Evolutionary conservation across 2,888 invertebrate genomes (phyloP).

Genomic region (Cheilosia urbana): DNA sequence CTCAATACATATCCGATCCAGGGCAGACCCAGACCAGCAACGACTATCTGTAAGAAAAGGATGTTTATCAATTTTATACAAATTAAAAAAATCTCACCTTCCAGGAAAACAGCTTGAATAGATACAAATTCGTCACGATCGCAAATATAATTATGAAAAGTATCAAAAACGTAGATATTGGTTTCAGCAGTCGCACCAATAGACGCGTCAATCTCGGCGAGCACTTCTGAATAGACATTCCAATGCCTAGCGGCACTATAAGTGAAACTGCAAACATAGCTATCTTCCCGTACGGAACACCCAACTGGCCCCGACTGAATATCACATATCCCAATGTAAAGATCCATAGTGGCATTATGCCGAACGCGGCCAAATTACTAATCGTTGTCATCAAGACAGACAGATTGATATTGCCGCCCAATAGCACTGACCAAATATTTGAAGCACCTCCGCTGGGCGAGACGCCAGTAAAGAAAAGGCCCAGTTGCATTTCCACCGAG

Average conservation of each 20-base stretch:
- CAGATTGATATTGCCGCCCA: slow-evolving; percentile 96
- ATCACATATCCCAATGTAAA: slow-evolving; percentile 93
- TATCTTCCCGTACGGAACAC: slow-evolving; percentile 92
- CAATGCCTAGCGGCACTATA: slow-evolving; percentile 89
- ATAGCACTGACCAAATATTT: slow-evolving; percentile 96
- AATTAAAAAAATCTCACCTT: slow-evolving; percentile 85
- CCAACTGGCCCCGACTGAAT: slow-evolving; percentile 88
- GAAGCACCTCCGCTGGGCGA: slow-evolving; percentile 98
- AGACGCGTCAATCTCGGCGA: slow-evolving; percentile 88
- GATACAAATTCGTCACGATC: slow-evolving; percentile 93
- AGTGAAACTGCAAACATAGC: slow-evolving; percentile 90
- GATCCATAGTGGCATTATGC: slow-evolving; percentile 96
- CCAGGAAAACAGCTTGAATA: slow-evolving; percentile 95
- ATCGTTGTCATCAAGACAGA: slow-evolving; percentile 98
- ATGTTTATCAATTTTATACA: neutral
- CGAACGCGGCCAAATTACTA: slow-evolving; percentile 94
- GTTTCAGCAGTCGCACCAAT: slow-evolving; percentile 92
- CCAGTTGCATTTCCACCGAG: slow-evolving; percentile 89
- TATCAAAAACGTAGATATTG: slow-evolving; percentile 91
- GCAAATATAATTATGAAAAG: slow-evolving; percentile 94
- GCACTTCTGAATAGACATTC: slow-evolving; percentile 87
- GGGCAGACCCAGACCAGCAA: slow-evolving; percentile 92
- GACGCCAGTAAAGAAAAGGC: slow-evolving; percentile 95
- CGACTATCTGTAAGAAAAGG: slow-evolving; percentile 86
- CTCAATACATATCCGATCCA: slow-evolving; percentile 92